These are phyloP conservation scores for Axis porcinus DNA, from an alignment of 2,113 vertebrate species.

Conservation along the genomic window DNA sequence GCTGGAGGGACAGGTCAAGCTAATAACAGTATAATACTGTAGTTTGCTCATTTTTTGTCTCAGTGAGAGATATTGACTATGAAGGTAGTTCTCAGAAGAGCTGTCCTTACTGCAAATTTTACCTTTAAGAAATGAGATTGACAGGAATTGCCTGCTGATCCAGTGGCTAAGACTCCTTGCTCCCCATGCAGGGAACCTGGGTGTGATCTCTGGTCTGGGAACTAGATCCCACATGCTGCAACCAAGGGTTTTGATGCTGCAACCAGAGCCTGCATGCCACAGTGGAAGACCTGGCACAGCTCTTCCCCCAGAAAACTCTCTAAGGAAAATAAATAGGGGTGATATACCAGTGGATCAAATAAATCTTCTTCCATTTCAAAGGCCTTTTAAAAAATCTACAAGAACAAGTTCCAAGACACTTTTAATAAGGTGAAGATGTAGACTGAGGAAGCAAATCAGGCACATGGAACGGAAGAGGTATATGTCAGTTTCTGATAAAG, in stretches of 20 bases:
- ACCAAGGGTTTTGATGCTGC: background rate
- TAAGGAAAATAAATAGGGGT: background rate
- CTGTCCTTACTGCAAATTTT: background rate
- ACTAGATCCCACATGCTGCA: background rate
- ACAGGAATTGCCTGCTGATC: background rate
- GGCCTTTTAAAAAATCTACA: background rate
- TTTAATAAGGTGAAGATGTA: background rate
- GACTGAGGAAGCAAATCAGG: background rate
- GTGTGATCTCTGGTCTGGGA: background rate
- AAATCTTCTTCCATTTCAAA: background rate
- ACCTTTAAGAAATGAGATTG: background rate
- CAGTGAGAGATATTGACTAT: background rate
- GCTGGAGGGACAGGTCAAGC: background rate
- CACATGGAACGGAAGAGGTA: background rate
- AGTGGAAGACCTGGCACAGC: background rate
- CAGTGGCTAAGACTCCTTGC: background rate
- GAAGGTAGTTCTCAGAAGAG: background rate
- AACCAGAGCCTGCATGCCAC: background rate
- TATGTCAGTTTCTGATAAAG: background rate
- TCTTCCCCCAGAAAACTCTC: background rate
- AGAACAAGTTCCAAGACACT: background rate
- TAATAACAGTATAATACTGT: background rate
- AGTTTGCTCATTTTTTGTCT: background rate
- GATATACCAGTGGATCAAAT: background rate
- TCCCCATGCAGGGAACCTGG: background rate